Base-by-base conservation (phyloP, 2,797 vertebrate genomes). In the Erpetoichthys calabaricus region DNA sequence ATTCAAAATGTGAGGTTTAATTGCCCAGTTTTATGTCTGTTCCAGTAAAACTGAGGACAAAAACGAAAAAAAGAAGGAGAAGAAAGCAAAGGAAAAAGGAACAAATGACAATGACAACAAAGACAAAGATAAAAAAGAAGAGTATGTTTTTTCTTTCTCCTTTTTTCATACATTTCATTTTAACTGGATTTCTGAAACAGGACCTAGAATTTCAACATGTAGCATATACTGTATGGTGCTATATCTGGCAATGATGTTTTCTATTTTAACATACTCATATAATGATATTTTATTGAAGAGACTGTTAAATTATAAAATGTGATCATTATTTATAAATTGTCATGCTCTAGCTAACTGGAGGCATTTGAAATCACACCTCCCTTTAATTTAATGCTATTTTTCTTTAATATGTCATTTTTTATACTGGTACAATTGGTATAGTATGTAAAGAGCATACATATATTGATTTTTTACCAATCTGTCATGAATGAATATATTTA, bases 11-110 rank as follows among this genome's bases (percentile, higher is more conserved):
- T 45, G 47, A 62, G 8, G 5, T 42, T 44, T 56, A 25, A 25
- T 25, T 25, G 25, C 25, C 25, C 25, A 25, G 25, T 9, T 63
- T 47, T 61, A 67, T 58, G 3, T 60, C 45, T 72, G 68, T 75
- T 69, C 60, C 62, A 91, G 89, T 52, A 87, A 87, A 67, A 61
- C 73, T 45, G 81, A 82, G 68, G 82, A 82, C 66, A 84, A 82
- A 61, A 87, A 75, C 46, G 81, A 81, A 61, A 81, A 82, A 56
- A 68, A 85, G 2, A 64, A 78, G 2, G 45, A 77, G 1, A 59
- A 74, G 43, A 80, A 77, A 7, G 65, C 78, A 60, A 59, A 67
- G 7, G 45, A 58, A 2, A 63, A 76, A 64, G 62, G 64, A 42
- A 53, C 62, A 4, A 51, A 64, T 1, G 58, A 68, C 1, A 56